phyloP scores from a whole-genome alignment of 2,888 invertebrate genomes.

The Melinaea marsaeus region DNA sequence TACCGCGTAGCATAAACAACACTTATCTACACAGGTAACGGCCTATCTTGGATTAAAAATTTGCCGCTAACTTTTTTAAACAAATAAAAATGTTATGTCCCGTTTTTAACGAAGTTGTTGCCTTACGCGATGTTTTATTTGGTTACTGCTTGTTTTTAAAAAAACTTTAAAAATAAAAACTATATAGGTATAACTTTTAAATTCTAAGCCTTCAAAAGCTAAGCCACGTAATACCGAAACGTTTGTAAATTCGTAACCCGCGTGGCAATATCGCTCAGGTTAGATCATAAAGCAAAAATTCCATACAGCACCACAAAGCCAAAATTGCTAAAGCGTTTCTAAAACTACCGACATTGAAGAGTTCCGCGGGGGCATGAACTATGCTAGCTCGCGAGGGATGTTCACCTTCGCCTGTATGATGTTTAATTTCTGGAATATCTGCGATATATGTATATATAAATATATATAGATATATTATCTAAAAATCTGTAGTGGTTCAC shows the following conservation, averaged over 20 bases:
- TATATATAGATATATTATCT: no score
- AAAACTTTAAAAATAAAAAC: no score
- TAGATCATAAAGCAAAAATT: conserved; percentile 48
- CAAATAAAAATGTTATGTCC: conserved; percentile 20
- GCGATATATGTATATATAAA: neutral
- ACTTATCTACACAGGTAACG: conserved; percentile 59
- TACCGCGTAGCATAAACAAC: conserved; percentile 62
- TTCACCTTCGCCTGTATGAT: conserved; percentile 11
- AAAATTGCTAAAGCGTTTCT: conserved; percentile 49
- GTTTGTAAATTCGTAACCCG: conserved; percentile 31
- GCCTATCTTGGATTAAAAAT: conserved; percentile 53
- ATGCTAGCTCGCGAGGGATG: conserved; percentile 35
- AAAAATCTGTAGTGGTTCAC: no score
- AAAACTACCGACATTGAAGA: conserved; percentile 45
- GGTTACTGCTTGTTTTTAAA: no score
- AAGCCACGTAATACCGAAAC: conserved; percentile 10
- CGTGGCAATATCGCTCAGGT: conserved; percentile 32
- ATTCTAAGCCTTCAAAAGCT: conserved; percentile 3
- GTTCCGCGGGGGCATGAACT: conserved; percentile 42
- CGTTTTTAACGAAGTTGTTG: conserved; percentile 7
- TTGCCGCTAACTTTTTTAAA: conserved; percentile 33
- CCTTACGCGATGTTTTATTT: neutral
- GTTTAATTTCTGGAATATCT: neutral
- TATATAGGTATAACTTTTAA: neutral
- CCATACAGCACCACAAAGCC: conserved; percentile 48